phyloP scores from a whole-genome alignment of 2,888 invertebrate genomes.

The Beris morrisii region DNA sequence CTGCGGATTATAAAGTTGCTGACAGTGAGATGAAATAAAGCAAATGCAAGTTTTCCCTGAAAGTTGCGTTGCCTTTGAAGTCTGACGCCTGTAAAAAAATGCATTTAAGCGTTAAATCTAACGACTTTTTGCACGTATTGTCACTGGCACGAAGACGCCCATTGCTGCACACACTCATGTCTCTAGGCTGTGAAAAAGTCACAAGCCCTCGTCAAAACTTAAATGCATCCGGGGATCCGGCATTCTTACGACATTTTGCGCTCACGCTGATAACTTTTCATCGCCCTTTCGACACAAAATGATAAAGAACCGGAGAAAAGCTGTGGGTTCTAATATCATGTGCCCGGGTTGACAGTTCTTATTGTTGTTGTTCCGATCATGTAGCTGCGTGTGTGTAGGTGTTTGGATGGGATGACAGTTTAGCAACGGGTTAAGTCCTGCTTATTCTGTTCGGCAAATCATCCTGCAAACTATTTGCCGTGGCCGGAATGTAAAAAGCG shows the following conservation, averaged over 20 bases:
- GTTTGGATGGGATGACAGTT: too few relatives aligned
- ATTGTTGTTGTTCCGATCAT: too few relatives aligned
- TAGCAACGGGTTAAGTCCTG: too few relatives aligned
- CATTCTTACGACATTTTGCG: background rate
- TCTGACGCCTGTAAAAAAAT: slow-evolving; percentile 4
- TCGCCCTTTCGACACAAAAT: too few relatives aligned
- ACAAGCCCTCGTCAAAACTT: slow-evolving; percentile 21
- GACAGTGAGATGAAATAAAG: slow-evolving; percentile 9
- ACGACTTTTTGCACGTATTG: slow-evolving; percentile 16
- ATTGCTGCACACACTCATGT: slow-evolving; percentile 1
- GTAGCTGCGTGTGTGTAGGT: too few relatives aligned
- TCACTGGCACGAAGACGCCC: background rate
- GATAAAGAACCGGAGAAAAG: too few relatives aligned
- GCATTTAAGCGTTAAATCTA: slow-evolving; percentile 19
- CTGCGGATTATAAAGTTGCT: slow-evolving; percentile 13
- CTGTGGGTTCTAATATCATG: too few relatives aligned
- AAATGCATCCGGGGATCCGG: slow-evolving; percentile 2
- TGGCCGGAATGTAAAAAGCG: too few relatives aligned
- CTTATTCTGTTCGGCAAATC: too few relatives aligned
- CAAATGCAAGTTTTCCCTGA: slow-evolving; percentile 23
- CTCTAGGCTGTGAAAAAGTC: slow-evolving; percentile 26
- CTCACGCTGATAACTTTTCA: too few relatives aligned
- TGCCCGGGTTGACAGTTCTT: too few relatives aligned
- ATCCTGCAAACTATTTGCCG: too few relatives aligned
- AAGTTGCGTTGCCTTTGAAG: slow-evolving; percentile 30